Base-by-base conservation (phyloP, 2,113 vertebrate species). In the Carassius auratus region DNA sequence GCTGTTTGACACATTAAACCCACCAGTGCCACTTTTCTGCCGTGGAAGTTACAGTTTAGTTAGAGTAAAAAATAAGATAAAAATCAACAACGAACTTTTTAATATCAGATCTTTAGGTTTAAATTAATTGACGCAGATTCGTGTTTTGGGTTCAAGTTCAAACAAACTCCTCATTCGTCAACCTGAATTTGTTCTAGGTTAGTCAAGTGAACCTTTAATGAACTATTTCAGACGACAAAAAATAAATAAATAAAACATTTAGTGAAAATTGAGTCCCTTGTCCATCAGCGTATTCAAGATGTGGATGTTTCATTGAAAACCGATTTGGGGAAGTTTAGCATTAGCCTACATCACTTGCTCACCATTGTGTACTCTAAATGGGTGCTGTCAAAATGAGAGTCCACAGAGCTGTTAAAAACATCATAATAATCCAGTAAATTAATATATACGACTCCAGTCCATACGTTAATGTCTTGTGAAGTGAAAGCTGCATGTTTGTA, bases 1-100 rank as follows among this genome's bases (percentile, higher is more conserved):
- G n/a, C 52, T 57, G 64, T 50, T 69, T 85, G 62, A 79, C 81
- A 89, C 76, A 57, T 80, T 87, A 62, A 84, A 64, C 83, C 52
- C 23, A 10, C 1, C 23, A 68, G 45, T 66, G 30, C 9, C 12
- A 14, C 26, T 69, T 81, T 78, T 78, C 59, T 74, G 36, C 79
- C 30, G 1, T 71, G 64, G 17, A 42, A 52, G 80, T 84, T 75
- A 83, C 66, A 77, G 73, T 59, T 82, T 88, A 71, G 23, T 71
- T 55, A 38, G 12, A 74, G 19, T 33, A 52, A 59, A 62, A 59
- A 69, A 10, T 30, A 30, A 30, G 30, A 30, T 30, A 5, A 33
- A 62, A 59, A 69, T 2, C 38, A 42, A 42, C 38, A 38, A 38
- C 5, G 36, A 38, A 38, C 36, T 26, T 26, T 26, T 26, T 26